Base-by-base conservation (phyloP, 1,140 invertebrate genomes). In the Drosophila melanica region DNA sequence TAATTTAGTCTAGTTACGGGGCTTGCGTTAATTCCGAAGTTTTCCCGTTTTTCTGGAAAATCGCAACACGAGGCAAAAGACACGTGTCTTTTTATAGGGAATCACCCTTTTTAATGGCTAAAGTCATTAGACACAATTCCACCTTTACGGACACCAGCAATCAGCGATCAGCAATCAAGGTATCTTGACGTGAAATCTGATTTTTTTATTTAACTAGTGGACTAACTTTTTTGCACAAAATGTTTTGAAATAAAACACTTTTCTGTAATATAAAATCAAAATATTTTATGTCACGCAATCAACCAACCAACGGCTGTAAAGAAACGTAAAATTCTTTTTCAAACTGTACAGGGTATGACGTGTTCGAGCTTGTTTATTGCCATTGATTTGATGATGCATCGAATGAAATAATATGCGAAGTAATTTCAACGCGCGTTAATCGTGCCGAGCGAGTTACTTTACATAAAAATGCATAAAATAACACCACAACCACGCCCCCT, bases 391-490 rank as follows among this genome's bases (percentile, higher is more conserved):
- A 51, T 72, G 69, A 45, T 53, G 14, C 47, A 72, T 58, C 39
- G 14, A 35, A 45, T 51, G 47, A 11, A 58, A 45, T 45, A 73
- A 73, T 73, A 68, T 60, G 55, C 70, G 41, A n/a, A 54, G 54
- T 39, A 48, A 73, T 68, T 73, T 68, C 6, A 33, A 35, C 62
- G 8, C 16, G 27, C 53, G 54, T 41, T 72, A 66, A 72, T 58
- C 35, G 63, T 30, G 42, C 41, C 12, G 53, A 47, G 39, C 57
- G 63, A 72, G 45, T 67, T 72, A 48, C 42, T 73, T 73, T 42
- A 55, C 55, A 73, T 73, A 68, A 73, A 73, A 73, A 68, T 73
- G 64, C 64, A 73, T 68, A 59, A 58, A 65, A 50, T 60, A 42
- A 35, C 23, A 35, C 6, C 64, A 50, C 3, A 37, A 23, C 44